Evolutionary conservation across 2,888 invertebrate genomes (phyloP), one percentile per base, ranked within the genome.

Genomic region (Zygogramma bicolorata): DNA sequence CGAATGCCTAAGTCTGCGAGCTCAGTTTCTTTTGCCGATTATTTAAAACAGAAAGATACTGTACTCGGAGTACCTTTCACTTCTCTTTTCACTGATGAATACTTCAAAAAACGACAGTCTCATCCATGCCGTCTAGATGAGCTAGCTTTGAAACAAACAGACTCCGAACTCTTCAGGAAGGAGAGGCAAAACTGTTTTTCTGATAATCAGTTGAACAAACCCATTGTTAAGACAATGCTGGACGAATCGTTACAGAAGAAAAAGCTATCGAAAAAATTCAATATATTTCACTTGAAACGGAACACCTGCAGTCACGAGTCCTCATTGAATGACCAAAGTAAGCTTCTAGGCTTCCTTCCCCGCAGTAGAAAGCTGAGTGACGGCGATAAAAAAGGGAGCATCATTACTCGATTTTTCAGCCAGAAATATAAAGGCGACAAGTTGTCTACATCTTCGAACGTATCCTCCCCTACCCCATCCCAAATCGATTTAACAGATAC

Each of bases 41-140:
- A 84, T 40, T 38, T 75, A 29, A 75, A 75, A 57, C 73, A 60
- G 86, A 88, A 31, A 87, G 89, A 82, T 42, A 90, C 89, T 0
- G 90, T 90, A 0, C 82, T 90, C 76, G 90, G 90, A 15, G 88
- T 89, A 70, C 88, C 89, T 2, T 90, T 90, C 79, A 83, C 89
- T 25, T 89, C 90, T 25, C 73, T 83, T 62, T 73, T 68, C 42
- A 79, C 77, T 42, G 69, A 77, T 53, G 78, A 80, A 40, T 68
- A 74, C 25, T 68, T 75, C 6, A 76, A 73, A 65, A 71, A 77
- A 61, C 76, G 76, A 38, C 71, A 74, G 58, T 79, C 79, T 7
- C 75, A 79, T 20, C 79, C 79, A 2, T 79, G 77, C 31, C 38
- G 77, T 20, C 72, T 68, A 29, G 75, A 77, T 25, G 61, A 58